Percentiles rank a stretch among this genome's conserved stretches.
Conservation (phyloP, 2,113 vertebrate species). For the Peucedramus taeniatus region DNA sequence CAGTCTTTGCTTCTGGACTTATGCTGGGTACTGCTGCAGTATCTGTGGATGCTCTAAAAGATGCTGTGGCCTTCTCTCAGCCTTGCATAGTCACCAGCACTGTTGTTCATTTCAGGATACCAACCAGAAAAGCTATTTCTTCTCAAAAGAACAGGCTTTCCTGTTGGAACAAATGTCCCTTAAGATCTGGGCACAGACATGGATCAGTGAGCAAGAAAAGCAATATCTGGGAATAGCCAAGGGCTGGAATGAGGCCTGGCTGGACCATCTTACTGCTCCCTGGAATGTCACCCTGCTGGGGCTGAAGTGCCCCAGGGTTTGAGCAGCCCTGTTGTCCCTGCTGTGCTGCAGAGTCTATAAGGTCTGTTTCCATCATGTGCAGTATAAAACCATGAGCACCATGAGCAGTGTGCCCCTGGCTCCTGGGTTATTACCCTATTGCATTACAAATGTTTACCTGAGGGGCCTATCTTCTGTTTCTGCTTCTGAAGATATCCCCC, state of each 20-base stretch:
- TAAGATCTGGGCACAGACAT: neutral
- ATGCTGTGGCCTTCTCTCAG: neutral
- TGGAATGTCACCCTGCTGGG: neutral
- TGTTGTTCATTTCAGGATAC: neutral
- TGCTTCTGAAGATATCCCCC: neutral
- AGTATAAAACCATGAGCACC: neutral
- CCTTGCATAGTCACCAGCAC: rapidly evolving
- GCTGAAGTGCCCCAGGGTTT: rapidly evolving
- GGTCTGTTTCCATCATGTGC: neutral
- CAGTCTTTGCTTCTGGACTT: neutral
- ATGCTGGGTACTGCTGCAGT: neutral
- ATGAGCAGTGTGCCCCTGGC: neutral
- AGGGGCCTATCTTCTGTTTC: neutral
- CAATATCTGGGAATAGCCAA: neutral
- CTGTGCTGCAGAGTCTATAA: neutral
- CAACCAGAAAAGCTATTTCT: neutral
- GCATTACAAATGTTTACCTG: neutral
- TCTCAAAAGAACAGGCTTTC: neutral
- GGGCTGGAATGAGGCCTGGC: neutral
- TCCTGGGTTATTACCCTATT: neutral
- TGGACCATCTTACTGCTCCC: neutral
- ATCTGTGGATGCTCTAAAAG: neutral
- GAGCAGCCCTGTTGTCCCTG: neutral
- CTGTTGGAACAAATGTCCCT: neutral
- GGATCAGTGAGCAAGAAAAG: neutral